Base-by-base conservation (phyloP, 1,140 invertebrate species). In the Monomorium pharaonis region DNA sequence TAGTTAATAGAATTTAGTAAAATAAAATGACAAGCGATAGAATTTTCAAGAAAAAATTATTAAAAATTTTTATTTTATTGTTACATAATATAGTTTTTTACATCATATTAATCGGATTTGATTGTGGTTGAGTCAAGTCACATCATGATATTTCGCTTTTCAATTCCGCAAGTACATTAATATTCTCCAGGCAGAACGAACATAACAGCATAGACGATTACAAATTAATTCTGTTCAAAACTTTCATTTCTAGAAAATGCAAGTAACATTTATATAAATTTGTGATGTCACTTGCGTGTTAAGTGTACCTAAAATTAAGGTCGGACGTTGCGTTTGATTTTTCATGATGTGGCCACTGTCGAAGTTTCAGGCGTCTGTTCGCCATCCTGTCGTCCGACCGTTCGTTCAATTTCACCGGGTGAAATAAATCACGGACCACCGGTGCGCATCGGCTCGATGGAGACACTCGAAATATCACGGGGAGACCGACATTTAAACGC, bases 341-440 rank as follows among this genome's bases (percentile, higher is more conserved):
- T 83, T 83, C 65, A 83, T 44, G 78, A 58, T 18, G 16, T 12
- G 14, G n/a, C 3, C 24, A 44, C 67, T 21, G 42, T 51, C 42
- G 72, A 16, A 12, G n/a, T 86, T 65, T 88, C 42, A 85, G 88
- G 86, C 85, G 81, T 63, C 69, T 51, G 44, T 27, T 65, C 75
- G 14, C 54, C 27, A 54, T 24, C 63, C 70, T 44, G 75, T 21
- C 51, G 37, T 58, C 24, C 49, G 65, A 18, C 51, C 87, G 81
- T 89, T 69, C 88, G 78, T 77, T 86, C 80, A 87, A 92, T 92
- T 88, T 86, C 86, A 90, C 86, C 90, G 85, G 37, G 65, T n/a
- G 89, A 90, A 90, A 91, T 84, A 91, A 89, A 92, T 92, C 91
- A 92, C 77, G 75, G 70, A 27, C 27, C 63, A 85, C 44, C 72